Evolutionary conservation across 2,797 vertebrate species (phyloP).

Genomic region (Eulemur coronatus): DNA sequence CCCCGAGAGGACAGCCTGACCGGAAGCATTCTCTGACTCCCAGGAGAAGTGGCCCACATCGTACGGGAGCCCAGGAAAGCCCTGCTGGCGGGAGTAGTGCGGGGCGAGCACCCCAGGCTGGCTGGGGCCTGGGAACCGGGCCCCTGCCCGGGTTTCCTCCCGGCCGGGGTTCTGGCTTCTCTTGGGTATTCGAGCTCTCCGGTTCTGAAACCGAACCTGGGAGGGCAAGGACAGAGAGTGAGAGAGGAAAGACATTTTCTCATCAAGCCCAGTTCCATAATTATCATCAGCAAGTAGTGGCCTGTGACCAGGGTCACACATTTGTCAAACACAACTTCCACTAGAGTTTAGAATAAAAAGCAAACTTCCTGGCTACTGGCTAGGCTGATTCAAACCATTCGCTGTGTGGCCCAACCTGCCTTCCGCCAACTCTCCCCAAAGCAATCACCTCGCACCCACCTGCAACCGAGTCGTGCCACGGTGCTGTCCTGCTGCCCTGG

Average conservation of each 20-base stretch:
- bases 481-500: background rate
- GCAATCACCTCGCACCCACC: background rate
- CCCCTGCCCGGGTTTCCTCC: background rate
- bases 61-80: background rate
- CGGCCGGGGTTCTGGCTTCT: background rate
- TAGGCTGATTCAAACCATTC: background rate
- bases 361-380: background rate
- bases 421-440: background rate
- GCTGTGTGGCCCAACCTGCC: background rate
- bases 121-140: accelerated
- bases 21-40: background rate
- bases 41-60: background rate
- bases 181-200: background rate
- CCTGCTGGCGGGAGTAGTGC: background rate
- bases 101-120: background rate
- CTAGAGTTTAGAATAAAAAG: background rate
- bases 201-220: slow-evolving; percentile 54
- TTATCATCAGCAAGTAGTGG: background rate
- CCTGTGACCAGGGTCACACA: background rate
- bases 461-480: background rate
- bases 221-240: no score
- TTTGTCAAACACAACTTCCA: background rate
- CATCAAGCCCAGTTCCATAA: background rate
- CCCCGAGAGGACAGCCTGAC: accelerated
- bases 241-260: background rate